Evolutionary conservation across 2,113 vertebrate genomes (phyloP).

Genomic region (Melanostigma gelatinosum): DNA sequence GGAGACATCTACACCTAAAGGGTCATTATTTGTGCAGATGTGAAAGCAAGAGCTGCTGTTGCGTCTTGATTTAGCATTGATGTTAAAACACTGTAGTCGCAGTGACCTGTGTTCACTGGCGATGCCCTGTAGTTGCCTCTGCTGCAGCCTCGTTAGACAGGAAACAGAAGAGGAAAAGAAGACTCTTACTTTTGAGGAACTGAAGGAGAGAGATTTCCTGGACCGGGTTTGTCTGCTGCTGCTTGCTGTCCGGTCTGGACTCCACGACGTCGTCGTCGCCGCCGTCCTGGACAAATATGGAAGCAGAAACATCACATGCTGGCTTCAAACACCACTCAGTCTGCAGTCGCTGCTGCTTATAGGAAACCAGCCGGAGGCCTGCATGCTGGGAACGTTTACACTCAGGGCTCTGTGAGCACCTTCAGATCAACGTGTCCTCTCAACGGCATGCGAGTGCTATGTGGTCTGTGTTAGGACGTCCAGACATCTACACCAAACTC

Average conservation of each 20-base stretch:
- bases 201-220: constrained; percentile 78
- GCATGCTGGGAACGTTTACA: background rate
- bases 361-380: background rate
- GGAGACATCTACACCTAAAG: background rate
- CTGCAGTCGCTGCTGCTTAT: background rate
- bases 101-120: background rate
- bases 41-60: no score
- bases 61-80: no score
- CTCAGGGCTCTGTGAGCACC: background rate
- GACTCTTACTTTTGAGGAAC: constrained; percentile 90
- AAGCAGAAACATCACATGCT: constrained; percentile 30
- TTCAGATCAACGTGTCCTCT: background rate
- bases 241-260: constrained; percentile 29
- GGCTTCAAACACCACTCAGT: background rate
- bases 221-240: constrained; percentile 16
- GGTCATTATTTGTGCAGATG: background rate
- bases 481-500: background rate
- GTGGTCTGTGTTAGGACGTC: background rate
- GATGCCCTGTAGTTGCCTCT: background rate
- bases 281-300: constrained; percentile 58
- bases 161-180: constrained; percentile 11
- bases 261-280: background rate
- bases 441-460: background rate
- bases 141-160: constrained; percentile 23
- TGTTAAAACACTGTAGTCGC: no score